Percentiles rank a stretch among this genome's conserved stretches.
phyloP scores from a whole-genome alignment of 1,140 invertebrate genomes.

The Eriosoma lanigerum region DNA sequence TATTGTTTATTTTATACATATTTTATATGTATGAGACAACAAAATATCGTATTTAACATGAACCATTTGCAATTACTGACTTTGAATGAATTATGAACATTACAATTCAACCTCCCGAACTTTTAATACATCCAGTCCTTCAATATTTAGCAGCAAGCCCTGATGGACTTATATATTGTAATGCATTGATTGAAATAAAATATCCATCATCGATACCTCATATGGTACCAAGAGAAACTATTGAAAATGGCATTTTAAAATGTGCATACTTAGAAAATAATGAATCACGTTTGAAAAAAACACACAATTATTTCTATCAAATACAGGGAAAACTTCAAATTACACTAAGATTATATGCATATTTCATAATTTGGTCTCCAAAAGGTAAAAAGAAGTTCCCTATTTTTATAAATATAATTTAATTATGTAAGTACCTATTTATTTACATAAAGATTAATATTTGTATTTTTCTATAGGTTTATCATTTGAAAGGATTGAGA shows the following conservation, averaged over 20 bases:
- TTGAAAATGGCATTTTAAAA: not conserved
- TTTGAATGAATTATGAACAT: not conserved
- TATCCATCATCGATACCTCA: not conserved
- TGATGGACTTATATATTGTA: not conserved
- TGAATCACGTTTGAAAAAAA: too few species aligned
- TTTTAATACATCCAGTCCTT: not conserved
- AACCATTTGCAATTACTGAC: not conserved
- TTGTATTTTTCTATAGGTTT: too few species aligned
- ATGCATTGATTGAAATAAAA: not conserved
- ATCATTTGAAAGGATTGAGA: too few species aligned
- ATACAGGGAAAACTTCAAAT: too few species aligned
- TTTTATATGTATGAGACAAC: not conserved
- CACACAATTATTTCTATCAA: too few species aligned
- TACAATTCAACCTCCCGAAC: not conserved
- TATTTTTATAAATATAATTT: too few species aligned
- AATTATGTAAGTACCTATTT: too few species aligned
- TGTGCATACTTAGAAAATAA: not conserved
- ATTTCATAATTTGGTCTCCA: too few species aligned
- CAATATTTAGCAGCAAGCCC: not conserved
- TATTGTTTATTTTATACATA: not conserved
- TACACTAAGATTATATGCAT: too few species aligned
- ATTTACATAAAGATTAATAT: too few species aligned
- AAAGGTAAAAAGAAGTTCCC: too few species aligned
- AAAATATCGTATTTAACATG: not conserved
- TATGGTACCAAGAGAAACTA: not conserved